phyloP scores from a whole-genome alignment of 2,113 vertebrate genomes.

The Solenodon paradoxus region DNA sequence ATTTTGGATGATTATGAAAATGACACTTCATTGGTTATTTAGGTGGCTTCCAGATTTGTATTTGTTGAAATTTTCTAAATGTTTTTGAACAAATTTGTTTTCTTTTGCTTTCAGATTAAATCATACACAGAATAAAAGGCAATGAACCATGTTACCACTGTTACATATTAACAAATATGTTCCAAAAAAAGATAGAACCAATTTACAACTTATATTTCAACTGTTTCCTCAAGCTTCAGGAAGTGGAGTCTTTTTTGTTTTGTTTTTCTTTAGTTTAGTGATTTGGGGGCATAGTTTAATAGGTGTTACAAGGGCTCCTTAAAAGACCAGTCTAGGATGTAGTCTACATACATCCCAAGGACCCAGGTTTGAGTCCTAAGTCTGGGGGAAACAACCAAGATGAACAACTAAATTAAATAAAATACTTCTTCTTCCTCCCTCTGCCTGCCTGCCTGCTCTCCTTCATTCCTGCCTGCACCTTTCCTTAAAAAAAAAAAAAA shows the following conservation, averaged over 20 bases:
- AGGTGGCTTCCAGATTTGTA: not conserved
- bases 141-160: not conserved
- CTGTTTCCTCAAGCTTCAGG: slow-evolving; percentile 2
- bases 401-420: no score
- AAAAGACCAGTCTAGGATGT: not conserved
- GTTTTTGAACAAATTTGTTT: slow-evolving; percentile 17
- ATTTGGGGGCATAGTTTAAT: not conserved
- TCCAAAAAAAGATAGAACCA: not conserved
- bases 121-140: not conserved
- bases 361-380: no score
- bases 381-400: no score
- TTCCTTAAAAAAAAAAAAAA: no score
- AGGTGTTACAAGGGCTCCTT: not conserved
- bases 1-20: not conserved
- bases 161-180: slow-evolving; percentile 37
- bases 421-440: no score
- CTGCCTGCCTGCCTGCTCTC: no score
- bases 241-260: not conserved
- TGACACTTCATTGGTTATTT: slow-evolving; percentile 27
- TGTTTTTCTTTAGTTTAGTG: not conserved
- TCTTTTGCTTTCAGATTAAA: slow-evolving; percentile 49
- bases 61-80: not conserved
- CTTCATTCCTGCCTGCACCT: no score
- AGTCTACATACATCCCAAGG: no score
- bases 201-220: slow-evolving; percentile 33